phyloP scores from a whole-genome alignment of 2,888 invertebrate genomes.

The Helicoverpa assulta region DNA sequence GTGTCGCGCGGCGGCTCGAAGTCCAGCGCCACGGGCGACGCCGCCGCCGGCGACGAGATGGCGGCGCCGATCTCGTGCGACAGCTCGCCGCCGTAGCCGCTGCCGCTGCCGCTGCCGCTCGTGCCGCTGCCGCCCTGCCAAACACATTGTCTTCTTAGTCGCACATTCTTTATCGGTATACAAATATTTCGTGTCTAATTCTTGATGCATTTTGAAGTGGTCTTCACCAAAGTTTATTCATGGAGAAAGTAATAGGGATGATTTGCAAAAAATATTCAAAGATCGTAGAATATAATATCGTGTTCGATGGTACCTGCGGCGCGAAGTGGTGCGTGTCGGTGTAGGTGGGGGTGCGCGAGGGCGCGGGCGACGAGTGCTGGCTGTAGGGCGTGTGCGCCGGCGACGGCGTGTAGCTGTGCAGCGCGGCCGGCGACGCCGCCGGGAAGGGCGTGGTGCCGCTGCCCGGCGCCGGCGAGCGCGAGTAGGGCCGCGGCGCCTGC shows the following conservation, averaged over 20 bases:
- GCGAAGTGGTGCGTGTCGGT: constrained; percentile 64
- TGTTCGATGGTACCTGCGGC: constrained; percentile 33
- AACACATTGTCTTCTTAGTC: background rate
- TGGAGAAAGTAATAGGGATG: too few species aligned
- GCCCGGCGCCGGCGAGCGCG: constrained; percentile 76
- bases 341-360: constrained; percentile 74
- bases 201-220: too few species aligned
- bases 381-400: constrained; percentile 86
- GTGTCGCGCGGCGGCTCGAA: constrained; percentile 91
- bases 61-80: constrained; percentile 95
- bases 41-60: constrained; percentile 93
- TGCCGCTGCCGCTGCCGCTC: constrained; percentile 65
- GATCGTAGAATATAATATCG: too few species aligned
- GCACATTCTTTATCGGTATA: too few species aligned
- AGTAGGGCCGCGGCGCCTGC: constrained; percentile 73
- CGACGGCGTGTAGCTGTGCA: constrained; percentile 81
- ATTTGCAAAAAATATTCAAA: too few species aligned
- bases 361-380: constrained; percentile 85
- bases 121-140: constrained; percentile 68
- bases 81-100: constrained; percentile 92
- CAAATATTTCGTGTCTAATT: too few species aligned
- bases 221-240: too few species aligned
- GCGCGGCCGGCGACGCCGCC: constrained; percentile 76
- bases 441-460: constrained; percentile 74
- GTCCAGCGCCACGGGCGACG: constrained; percentile 93